Conservation (phyloP, 2,888 invertebrate species). For the Phymatocera aterrima region DNA sequence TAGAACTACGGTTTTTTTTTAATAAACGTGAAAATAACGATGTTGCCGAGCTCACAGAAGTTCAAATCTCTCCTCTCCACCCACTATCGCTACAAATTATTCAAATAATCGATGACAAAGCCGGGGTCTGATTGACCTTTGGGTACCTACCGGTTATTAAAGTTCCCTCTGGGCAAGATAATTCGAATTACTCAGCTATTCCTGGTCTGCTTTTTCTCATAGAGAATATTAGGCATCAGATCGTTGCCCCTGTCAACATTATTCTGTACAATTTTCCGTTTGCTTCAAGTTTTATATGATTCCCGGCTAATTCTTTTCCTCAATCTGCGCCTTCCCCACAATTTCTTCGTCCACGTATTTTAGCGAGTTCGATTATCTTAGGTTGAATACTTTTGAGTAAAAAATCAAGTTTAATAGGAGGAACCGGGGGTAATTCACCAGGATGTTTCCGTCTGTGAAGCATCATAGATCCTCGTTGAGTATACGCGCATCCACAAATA, state of each 20-base stretch:
- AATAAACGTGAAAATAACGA: not conserved
- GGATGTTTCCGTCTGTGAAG: conserved; percentile 43
- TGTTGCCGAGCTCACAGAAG: not conserved
- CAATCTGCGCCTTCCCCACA: not conserved
- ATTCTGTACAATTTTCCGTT: not conserved
- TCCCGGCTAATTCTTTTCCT: not conserved
- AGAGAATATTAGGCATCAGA: too few species aligned
- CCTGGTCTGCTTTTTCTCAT: not conserved
- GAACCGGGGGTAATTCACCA: conserved; percentile 24
- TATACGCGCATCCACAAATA: conserved; percentile 41
- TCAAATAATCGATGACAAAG: not conserved
- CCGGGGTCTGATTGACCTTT: conserved; percentile 1
- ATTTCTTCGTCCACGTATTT: not conserved
- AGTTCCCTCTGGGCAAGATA: too few species aligned
- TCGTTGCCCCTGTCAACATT: not conserved
- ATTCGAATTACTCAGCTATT: not conserved
- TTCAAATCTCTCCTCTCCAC: not conserved
- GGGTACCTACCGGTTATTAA: conserved; percentile 27
- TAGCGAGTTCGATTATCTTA: conserved; percentile 41
- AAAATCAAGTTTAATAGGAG: conserved; percentile 37
- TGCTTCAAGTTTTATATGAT: not conserved
- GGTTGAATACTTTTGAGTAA: conserved; percentile 41
- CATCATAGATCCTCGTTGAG: conserved; percentile 43
- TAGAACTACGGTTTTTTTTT: not conserved
- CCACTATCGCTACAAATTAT: not conserved